A percentile compares a stretch with the other conserved stretches of the same genome.
phyloP scores from a whole-genome alignment of 1,140 invertebrate species.

The Pygmarrhopalites habei region DNA sequence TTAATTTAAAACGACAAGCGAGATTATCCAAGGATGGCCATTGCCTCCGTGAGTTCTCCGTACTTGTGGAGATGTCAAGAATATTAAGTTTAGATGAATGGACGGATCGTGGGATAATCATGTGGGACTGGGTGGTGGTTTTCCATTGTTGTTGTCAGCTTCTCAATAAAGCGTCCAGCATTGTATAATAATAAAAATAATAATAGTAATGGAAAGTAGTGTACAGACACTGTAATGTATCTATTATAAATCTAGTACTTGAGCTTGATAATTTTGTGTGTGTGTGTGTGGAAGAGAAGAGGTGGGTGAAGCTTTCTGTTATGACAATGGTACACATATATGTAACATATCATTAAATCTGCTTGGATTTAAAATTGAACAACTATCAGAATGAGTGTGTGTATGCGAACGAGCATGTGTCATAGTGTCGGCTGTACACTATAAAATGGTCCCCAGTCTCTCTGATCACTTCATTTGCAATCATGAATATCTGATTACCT shows the following conservation, averaged over 20 bases:
- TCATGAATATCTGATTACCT: slow-evolving; percentile 19
- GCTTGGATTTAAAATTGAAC: too few relatives aligned
- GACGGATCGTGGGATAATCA: background rate
- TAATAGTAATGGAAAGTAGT: too few relatives aligned
- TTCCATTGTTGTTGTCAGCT: slow-evolving; percentile 1
- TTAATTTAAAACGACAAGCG: too few relatives aligned
- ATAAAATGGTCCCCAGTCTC: background rate
- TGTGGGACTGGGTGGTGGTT: background rate
- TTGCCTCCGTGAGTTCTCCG: slow-evolving; percentile 2
- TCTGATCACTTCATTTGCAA: slow-evolving; percentile 18
- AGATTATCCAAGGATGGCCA: slow-evolving; percentile 19
- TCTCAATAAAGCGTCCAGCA: background rate
- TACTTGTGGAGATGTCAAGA: background rate
- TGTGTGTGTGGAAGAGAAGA: background rate
- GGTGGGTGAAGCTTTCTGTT: too few relatives aligned
- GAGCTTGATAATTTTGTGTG: background rate
- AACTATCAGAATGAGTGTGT: too few relatives aligned
- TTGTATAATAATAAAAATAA: too few relatives aligned
- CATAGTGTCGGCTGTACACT: too few relatives aligned
- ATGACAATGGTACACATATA: too few relatives aligned
- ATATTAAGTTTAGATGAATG: background rate
- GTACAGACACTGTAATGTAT: too few relatives aligned
- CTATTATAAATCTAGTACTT: too few relatives aligned
- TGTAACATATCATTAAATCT: too few relatives aligned
- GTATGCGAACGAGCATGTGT: too few relatives aligned